Evolutionary conservation across 2,797 vertebrate genomes (phyloP), one percentile per base, ranked within the genome.

Genomic region (Vespertilio murinus): DNA sequence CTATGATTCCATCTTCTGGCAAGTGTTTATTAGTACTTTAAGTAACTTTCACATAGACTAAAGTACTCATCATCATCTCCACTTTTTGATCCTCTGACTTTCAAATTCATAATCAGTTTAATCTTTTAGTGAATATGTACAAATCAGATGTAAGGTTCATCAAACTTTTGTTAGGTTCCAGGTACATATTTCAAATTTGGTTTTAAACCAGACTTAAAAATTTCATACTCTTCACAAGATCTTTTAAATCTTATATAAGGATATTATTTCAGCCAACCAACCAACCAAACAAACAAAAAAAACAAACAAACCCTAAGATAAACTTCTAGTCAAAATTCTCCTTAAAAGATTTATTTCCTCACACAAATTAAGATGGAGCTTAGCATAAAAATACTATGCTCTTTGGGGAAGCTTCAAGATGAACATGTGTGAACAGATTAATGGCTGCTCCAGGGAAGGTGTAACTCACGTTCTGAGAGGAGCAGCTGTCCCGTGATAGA

Each of bases 291-390:
- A 54, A 22, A 23, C 2, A 20, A 6, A 20, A 10, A 9, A 22
- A 59, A 61, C 88, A 64, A 88, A n/a, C n/a, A n/a, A n/a, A n/a
- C n/a, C 65, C 88, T 33, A 97, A 88, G 94, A 64, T 93, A 97
- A 97, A 95, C 87, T 97, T 94, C 96, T 97, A 96, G 93, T 97
- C 94, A 97, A 97, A 97, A 97, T 97, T 42, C 75, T 95, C 95
- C 88, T 97, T 98, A 95, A 97, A 97, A 97, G 97, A 98, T 98
- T 98, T 97, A 97, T 98, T 97, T 98, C 93, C 96, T 96, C 97
- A 97, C 96, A 97, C 35, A 88, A 96, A 97, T 95, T 97, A 97
- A 97, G 97, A 97, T 5, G 49, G 95, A 93, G 92, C 91, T 98
- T 94, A 96, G 91, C 97, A 97, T 96, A 97, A 97, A 97, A 97